A percentile compares a stretch with the other conserved stretches of the same genome.
Evolutionary conservation across 2,888 invertebrate genomes (phyloP).

Genomic region (Xestia sexstrigata): DNA sequence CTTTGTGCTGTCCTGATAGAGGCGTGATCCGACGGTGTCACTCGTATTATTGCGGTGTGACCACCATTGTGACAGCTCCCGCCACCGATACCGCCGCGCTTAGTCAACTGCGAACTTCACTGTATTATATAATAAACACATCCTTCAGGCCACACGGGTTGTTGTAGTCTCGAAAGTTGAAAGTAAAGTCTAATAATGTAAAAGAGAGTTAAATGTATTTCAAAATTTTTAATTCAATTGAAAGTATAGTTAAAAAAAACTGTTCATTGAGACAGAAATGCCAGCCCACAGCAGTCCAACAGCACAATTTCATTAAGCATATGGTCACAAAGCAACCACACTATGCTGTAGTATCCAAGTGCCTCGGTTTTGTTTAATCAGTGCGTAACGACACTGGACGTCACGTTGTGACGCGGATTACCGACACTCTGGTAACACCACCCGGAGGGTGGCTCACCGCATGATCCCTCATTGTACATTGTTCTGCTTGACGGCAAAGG

Average conservation of each 20-base stretch:
- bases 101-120: conserved; percentile 34
- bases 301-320: conserved; percentile 3
- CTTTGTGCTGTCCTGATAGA: conserved; percentile 67
- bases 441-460: conserved; percentile 40
- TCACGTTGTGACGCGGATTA: conserved; percentile 37
- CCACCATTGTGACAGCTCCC: conserved; percentile 42
- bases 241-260: conserved; percentile 7
- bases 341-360: background rate
- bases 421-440: background rate
- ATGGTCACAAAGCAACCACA: background rate
- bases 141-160: conserved; percentile 5
- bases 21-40: conserved; percentile 58
- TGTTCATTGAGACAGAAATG: background rate
- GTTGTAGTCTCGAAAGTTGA: background rate
- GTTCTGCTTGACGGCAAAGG: conserved; percentile 19
- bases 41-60: conserved; percentile 51
- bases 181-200: background rate
- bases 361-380: conserved; percentile 39
- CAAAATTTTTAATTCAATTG: background rate
- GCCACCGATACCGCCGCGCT: conserved; percentile 2
- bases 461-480: background rate
- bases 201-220: background rate
- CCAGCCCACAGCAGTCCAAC: background rate
- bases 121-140: conserved; percentile 25
- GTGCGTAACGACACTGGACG: conserved; percentile 19